Evolutionary conservation across 2,888 invertebrate genomes (phyloP).

Genomic region (Anoncus sp.): DNA sequence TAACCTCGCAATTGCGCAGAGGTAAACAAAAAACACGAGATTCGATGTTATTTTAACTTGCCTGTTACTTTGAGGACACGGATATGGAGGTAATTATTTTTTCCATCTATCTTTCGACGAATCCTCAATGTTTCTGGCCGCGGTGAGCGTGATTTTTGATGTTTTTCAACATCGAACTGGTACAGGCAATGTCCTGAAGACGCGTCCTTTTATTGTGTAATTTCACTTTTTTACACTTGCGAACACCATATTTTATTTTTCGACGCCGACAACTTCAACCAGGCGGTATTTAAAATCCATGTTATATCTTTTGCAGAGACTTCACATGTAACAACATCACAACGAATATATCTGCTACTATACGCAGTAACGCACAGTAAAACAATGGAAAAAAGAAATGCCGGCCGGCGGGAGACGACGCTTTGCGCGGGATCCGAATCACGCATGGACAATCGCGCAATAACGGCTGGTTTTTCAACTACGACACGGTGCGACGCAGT

Average conservation of each 20-base stretch:
- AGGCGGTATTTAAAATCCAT: constrained; percentile 20
- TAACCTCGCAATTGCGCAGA: too few species aligned
- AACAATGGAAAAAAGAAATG: too few species aligned
- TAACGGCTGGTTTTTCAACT: too few species aligned
- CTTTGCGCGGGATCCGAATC: too few species aligned
- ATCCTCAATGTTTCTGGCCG: constrained; percentile 15
- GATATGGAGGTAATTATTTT: constrained; percentile 16
- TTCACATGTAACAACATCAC: too few species aligned
- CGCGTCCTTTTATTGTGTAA: constrained; percentile 2
- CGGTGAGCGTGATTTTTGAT: constrained; percentile 12
- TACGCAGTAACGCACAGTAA: too few species aligned
- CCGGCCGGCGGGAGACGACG: too few species aligned
- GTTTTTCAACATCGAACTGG: not conserved
- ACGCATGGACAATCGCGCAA: too few species aligned
- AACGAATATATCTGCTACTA: too few species aligned
- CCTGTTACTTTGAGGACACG: constrained; percentile 18
- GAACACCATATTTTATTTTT: not conserved
- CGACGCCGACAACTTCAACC: constrained; percentile 4
- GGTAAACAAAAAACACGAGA: too few species aligned
- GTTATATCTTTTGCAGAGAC: too few species aligned
- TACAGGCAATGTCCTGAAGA: constrained; percentile 11
- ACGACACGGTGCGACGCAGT: too few species aligned
- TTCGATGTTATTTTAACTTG: constrained; percentile 5
- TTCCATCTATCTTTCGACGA: constrained; percentile 15
- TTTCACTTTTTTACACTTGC: constrained; percentile 12